These are phyloP conservation scores for Acanthosepion lycidas DNA, from an alignment of 2,888 invertebrate species.

Conservation along the genomic window DNA sequence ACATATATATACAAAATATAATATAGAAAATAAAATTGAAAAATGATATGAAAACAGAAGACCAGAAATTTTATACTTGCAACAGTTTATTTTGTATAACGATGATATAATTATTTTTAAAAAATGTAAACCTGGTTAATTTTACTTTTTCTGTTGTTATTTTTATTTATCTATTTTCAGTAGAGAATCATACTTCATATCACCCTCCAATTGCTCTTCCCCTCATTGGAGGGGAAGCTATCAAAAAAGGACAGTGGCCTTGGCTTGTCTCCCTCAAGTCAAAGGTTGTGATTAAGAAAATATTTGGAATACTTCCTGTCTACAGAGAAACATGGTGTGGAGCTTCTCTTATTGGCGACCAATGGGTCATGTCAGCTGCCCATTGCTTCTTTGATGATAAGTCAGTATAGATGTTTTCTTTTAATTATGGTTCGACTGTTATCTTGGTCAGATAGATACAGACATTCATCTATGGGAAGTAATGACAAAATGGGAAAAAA, in stretches of 20 bases:
- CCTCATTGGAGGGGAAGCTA: conserved; percentile 87
- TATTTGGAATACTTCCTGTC: conserved; percentile 66
- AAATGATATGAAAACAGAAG: no score
- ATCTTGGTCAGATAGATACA: no score
- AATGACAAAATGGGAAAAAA: no score
- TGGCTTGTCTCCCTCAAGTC: conserved; percentile 84
- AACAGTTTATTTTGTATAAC: no score
- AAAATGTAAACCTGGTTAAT: no score
- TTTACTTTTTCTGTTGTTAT: not conserved
- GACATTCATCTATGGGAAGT: no score
- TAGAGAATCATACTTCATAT: not conserved
- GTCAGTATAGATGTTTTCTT: conserved; percentile 49
- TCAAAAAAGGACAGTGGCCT: conserved; percentile 91
- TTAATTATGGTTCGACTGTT: not conserved
- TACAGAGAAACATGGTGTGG: conserved; percentile 79
- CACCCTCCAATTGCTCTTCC: not conserved
- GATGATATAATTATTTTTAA: no score
- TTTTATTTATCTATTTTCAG: not conserved
- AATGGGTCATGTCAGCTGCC: conserved; percentile 90
- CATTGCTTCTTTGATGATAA: conserved; percentile 83
- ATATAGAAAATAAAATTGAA: no score
- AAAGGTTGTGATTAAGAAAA: conserved; percentile 60
- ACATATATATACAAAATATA: no score
- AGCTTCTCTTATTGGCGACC: conserved; percentile 86
- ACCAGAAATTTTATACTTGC: no score